phyloP scores from a whole-genome alignment of 2,113 vertebrate genomes.

The Vulpes vulpes region DNA sequence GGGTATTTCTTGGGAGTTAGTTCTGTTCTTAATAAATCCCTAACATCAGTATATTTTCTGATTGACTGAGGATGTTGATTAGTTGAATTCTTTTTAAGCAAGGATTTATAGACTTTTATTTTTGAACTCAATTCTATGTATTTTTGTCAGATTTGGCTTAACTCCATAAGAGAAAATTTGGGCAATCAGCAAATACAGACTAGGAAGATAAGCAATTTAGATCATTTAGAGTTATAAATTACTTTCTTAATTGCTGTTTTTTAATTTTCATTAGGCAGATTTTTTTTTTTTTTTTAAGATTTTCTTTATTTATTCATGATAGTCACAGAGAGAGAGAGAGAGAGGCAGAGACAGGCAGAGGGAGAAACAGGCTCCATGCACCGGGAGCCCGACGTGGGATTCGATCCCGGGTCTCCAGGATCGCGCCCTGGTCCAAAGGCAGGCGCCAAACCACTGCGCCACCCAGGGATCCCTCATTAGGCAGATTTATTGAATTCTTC shows the following conservation, averaged over 20 bases:
- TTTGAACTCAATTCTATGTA: background rate
- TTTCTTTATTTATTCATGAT: too few species aligned
- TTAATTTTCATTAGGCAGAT: background rate
- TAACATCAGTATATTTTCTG: background rate
- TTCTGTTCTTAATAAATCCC: constrained; percentile 8
- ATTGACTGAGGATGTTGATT: background rate
- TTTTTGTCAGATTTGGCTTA: constrained; percentile 48
- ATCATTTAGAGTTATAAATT: background rate
- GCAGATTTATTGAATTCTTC: background rate
- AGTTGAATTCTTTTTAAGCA: constrained; percentile 18
- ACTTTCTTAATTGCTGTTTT: constrained; percentile 12
- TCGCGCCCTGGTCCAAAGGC: too few species aligned
- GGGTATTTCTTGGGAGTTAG: background rate
- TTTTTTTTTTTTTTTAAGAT: too few species aligned
- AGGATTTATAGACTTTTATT: background rate
- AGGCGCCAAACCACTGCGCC: too few species aligned
- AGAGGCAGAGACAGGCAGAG: too few species aligned
- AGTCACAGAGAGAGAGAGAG: too few species aligned
- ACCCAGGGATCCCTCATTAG: too few species aligned
- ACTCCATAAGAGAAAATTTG: background rate
- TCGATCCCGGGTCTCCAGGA: too few species aligned
- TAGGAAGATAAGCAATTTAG: background rate
- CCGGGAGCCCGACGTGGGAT: too few species aligned
- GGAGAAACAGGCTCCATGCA: too few species aligned
- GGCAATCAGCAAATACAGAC: background rate